Evolutionary conservation across 2,797 vertebrate species (phyloP), one percentile per base, ranked within the genome.

Genomic region (Meriones psammophilus): DNA sequence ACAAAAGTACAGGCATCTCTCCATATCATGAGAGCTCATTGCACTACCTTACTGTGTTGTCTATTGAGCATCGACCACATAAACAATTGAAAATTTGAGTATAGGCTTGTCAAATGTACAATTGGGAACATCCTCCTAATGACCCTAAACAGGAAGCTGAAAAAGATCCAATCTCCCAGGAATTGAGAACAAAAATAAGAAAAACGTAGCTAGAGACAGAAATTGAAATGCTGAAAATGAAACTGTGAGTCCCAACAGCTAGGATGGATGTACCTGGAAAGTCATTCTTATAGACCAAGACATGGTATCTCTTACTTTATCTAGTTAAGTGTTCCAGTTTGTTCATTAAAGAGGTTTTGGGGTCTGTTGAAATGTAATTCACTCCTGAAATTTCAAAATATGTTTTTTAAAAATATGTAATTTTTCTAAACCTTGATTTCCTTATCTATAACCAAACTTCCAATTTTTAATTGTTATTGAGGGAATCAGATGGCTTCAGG

Each of bases 71-170:
- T 1, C 39, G 17, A n/a, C 12, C 56, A 80, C 83, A 84, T 80
- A 62, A 84, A 95, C 18, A 54, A 42, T 30, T 58, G 22, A 80
- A 96, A 88, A 90, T 60, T 94, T 96, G 36, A 30, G 8, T 36
- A 50, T 24, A 76, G 58, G 77, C 13, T 42, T 10, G 3, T 50
- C 60, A 36, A 68, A 91, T 39, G 42, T 54, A 68, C 7, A 94
- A 58, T 74, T 86, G 36, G 22, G 8, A 64, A 17, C 18, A 14
- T 56, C 9, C 15, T 74, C 60, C 20, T 89, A 56, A 15, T 73
- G 81, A 28, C 22, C n/a, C 20, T 69, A 73, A 89, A 28, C 50
- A 76, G 80, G 20, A 22, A 78, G 9, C 0, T n/a, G 22, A 88
- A 60, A 88, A 64, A 85, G 0, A 42, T 13, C 81, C 18, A 26